Conservation (phyloP, 2,797 vertebrate species). For the Neopelma chrysocephalum region DNA sequence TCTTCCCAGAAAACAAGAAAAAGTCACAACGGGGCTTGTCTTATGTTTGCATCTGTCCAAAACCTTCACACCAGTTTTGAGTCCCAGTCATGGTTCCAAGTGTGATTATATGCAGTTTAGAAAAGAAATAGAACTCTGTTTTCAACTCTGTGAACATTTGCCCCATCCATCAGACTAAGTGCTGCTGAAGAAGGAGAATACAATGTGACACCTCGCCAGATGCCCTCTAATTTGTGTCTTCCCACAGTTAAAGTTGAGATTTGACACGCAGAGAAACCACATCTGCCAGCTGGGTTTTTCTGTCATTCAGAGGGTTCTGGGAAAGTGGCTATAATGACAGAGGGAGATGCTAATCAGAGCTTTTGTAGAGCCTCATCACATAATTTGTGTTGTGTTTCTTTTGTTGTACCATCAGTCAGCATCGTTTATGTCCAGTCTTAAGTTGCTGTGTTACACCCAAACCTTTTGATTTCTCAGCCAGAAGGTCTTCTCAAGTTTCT, state of each 20-base stretch:
- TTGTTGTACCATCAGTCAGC: background rate
- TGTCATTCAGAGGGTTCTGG: background rate
- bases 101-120: background rate
- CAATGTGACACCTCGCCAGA: background rate
- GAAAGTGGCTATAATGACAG: background rate
- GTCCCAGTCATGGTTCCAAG: background rate
- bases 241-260: background rate
- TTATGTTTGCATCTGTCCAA: background rate
- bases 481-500: background rate
- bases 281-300: background rate
- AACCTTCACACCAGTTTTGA: background rate
- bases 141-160: background rate
- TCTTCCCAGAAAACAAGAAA: background rate
- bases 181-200: background rate
- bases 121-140: background rate
- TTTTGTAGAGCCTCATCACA: background rate
- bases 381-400: background rate
- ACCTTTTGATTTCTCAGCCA: background rate
- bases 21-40: background rate
- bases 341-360: background rate
- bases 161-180: background rate
- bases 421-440: background rate
- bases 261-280: background rate
- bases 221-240: background rate
- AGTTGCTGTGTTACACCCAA: background rate